Percentiles rank a stretch among this genome's conserved stretches.
Conservation (phyloP, 2,888 invertebrate genomes). For the Aporophyla nigra region DNA sequence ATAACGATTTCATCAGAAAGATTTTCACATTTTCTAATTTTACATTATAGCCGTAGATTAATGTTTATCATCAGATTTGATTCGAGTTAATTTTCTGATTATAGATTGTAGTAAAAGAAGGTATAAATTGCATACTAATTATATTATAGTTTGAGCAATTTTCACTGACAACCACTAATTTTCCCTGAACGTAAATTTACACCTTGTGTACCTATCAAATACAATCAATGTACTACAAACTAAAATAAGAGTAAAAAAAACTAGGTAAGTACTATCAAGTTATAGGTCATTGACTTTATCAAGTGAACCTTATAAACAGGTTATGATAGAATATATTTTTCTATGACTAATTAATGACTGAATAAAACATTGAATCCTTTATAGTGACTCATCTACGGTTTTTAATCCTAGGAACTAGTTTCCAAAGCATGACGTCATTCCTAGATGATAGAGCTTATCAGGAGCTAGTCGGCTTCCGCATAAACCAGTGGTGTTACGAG, state of each 20-base stretch:
- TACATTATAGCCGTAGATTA: not conserved
- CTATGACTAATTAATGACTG: conserved; percentile 18
- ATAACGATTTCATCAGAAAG: not conserved
- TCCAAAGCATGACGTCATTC: conserved; percentile 35
- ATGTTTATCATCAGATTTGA: not conserved
- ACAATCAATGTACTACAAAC: not conserved
- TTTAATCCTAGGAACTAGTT: conserved; percentile 27
- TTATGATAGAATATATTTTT: not conserved
- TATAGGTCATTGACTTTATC: not conserved
- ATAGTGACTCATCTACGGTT: conserved; percentile 24
- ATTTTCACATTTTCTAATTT: not conserved
- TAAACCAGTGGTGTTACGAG: not conserved
- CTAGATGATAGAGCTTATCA: conserved; percentile 5
- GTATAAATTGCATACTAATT: not conserved
- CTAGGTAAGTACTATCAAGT: not conserved
- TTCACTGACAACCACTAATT: no score
- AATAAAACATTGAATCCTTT: conserved; percentile 16
- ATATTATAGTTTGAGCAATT: not conserved
- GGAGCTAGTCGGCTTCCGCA: conserved; percentile 21
- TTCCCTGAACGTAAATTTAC: not conserved
- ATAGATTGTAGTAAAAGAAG: not conserved
- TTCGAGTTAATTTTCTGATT: not conserved
- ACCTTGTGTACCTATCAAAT: not conserved
- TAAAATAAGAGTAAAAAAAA: not conserved
- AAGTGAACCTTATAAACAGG: not conserved